These are phyloP conservation scores for Trichosurus vulpecula DNA, from an alignment of 2,797 vertebrate species.

Conservation along the genomic window DNA sequence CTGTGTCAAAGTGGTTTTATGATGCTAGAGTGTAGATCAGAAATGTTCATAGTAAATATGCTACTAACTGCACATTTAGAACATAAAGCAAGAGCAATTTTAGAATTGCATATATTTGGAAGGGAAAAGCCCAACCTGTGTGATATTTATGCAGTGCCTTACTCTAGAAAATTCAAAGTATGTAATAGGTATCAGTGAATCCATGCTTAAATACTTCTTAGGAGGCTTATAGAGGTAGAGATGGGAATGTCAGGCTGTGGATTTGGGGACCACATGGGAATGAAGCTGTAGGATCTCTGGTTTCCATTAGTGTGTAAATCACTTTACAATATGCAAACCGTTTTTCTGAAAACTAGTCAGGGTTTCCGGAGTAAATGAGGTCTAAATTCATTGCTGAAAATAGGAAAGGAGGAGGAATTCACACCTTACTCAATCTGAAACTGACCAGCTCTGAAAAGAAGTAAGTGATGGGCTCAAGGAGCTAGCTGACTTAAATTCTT, in stretches of 20 bases:
- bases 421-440: not conserved
- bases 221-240: not conserved
- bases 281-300: not conserved
- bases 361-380: slow-evolving; percentile 10
- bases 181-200: not conserved
- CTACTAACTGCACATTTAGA: slow-evolving; percentile 32
- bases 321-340: not conserved
- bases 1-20: not conserved
- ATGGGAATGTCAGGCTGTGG: not conserved
- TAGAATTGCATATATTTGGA: not conserved
- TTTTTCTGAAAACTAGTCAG: not conserved
- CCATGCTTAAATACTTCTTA: not conserved
- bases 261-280: not conserved
- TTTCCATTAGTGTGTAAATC: not conserved
- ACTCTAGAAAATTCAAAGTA: not conserved
- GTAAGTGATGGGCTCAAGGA: not conserved
- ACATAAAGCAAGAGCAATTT: slow-evolving; percentile 18
- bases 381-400: slow-evolving; percentile 13
- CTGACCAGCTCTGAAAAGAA: not conserved
- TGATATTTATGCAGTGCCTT: not conserved
- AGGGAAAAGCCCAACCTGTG: not conserved
- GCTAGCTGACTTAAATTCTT: not conserved
- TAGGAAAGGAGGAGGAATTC: not conserved
- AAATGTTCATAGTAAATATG: not conserved
- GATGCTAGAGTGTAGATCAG: not conserved